phyloP scores from a whole-genome alignment of 1,140 invertebrate genomes.

The Nebria ingens region DNA sequence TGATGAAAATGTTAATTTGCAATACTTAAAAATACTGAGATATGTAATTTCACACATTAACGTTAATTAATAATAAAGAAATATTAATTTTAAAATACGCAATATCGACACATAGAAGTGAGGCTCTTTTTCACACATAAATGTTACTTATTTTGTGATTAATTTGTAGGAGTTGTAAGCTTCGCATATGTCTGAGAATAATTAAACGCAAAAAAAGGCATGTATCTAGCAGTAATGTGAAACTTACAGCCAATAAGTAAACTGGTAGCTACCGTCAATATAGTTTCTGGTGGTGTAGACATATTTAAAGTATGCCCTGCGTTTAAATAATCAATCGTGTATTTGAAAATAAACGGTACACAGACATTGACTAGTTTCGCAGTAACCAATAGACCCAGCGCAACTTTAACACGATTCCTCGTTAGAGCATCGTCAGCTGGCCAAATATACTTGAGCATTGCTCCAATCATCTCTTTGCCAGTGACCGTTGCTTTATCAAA shows the following conservation, averaged over 20 bases:
- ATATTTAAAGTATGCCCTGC: constrained; percentile 45
- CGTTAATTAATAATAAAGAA: too few species aligned
- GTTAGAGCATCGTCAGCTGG: constrained; percentile 80
- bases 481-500: constrained; percentile 47
- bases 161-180: too few species aligned
- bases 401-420: constrained; percentile 70
- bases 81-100: too few species aligned
- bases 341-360: constrained; percentile 97
- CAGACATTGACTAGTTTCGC: constrained; percentile 84
- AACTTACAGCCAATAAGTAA: constrained; percentile 85
- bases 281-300: constrained; percentile 58
- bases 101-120: too few species aligned
- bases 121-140: too few species aligned
- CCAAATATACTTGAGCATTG: constrained; percentile 92
- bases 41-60: too few species aligned
- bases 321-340: constrained; percentile 84
- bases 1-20: too few species aligned
- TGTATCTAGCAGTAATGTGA: too few species aligned
- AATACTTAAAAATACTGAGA: too few species aligned
- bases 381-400: constrained; percentile 66
- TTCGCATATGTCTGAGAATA: too few species aligned
- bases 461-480: constrained; percentile 69
- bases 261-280: constrained; percentile 62
- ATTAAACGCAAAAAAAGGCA: too few species aligned
- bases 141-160: too few species aligned